Evolutionary conservation across 2,888 invertebrate genomes (phyloP).

Genomic region (Lasioglossum marginatum): DNA sequence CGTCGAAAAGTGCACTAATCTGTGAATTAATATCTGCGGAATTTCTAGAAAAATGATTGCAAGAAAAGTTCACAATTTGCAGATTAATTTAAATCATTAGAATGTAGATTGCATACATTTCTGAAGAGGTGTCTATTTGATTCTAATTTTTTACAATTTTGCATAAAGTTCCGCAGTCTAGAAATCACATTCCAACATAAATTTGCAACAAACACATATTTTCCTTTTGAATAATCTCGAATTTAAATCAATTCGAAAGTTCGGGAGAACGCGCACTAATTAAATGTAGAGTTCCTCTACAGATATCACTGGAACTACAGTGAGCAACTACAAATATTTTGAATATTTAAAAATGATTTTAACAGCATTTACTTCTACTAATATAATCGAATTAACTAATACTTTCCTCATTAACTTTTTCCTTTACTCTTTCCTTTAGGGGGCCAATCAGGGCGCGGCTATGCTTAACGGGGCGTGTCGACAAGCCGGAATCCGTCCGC

Average conservation of each 20-base stretch:
- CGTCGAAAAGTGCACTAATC: background rate
- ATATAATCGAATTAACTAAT: background rate
- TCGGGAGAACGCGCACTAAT: background rate
- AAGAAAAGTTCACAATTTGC: background rate
- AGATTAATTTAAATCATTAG: no score
- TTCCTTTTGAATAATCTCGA: background rate
- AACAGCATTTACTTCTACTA: background rate
- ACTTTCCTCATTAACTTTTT: background rate
- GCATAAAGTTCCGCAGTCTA: background rate
- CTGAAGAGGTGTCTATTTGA: background rate
- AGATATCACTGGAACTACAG: no score
- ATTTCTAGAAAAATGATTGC: background rate
- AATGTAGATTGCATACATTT: background rate
- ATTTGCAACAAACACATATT: background rate
- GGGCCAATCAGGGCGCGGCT: no score
- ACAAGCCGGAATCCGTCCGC: no score
- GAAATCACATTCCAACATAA: background rate
- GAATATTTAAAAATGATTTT: background rate
- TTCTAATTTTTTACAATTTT: background rate
- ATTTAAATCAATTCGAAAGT: background rate
- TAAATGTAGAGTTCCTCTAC: background rate
- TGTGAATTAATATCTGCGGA: background rate
- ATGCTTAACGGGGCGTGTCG: no score
- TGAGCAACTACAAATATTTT: no score
- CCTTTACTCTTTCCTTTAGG: no score